Conservation (phyloP, 2,797 vertebrate genomes). For the Falco novaeseelandiae region DNA sequence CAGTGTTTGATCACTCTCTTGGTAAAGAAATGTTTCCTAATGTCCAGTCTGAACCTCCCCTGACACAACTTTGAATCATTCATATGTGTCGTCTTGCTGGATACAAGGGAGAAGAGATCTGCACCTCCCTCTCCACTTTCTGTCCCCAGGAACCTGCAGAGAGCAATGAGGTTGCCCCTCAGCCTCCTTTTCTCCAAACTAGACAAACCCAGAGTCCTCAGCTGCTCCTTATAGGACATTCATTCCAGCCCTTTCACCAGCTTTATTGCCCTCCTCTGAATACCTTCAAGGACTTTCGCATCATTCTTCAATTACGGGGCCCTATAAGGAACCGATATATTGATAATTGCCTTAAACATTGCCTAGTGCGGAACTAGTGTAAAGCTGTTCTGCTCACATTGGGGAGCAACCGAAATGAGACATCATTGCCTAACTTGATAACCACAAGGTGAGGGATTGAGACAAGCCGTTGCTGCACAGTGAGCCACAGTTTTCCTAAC, state of each 20-base stretch:
- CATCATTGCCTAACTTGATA: no score
- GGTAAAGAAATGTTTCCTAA: neutral
- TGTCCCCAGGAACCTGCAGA: neutral
- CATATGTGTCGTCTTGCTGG: fast-evolving
- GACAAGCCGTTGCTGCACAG: no score
- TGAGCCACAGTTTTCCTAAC: no score
- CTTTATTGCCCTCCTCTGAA: neutral
- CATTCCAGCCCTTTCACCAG: neutral
- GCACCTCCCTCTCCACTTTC: neutral
- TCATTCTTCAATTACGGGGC: neutral
- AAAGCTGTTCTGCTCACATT: no score
- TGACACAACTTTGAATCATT: neutral
- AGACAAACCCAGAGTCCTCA: neutral
- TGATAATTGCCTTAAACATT: no score
- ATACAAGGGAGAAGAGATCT: neutral
- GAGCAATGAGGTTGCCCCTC: neutral
- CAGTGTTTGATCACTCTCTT: neutral
- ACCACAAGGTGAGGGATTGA: no score
- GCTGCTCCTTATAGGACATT: neutral
- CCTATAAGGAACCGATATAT: no score
- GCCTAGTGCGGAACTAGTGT: no score
- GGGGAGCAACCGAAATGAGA: no score
- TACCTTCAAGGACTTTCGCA: neutral
- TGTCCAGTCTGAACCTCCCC: neutral
- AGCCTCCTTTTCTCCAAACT: neutral